A percentile compares a stretch with the other conserved stretches of the same genome.
phyloP scores from a whole-genome alignment of 2,113 vertebrate species.

The Pseudorasbora parva region DNA sequence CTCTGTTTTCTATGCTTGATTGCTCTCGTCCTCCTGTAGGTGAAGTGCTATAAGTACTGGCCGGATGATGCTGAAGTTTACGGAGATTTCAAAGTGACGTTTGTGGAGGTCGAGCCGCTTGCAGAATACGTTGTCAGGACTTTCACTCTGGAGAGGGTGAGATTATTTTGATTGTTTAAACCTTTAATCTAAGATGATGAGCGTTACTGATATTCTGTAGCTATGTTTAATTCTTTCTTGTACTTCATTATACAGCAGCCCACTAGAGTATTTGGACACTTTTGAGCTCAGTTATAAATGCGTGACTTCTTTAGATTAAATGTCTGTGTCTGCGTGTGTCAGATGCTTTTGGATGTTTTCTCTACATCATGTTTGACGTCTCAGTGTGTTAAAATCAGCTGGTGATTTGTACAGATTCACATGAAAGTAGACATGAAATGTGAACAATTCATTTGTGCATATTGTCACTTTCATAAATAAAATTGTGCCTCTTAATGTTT shows the following conservation, averaged over 20 bases:
- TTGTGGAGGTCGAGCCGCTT: conserved; percentile 94
- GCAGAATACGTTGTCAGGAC: conserved; percentile 97
- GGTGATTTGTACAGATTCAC: background rate
- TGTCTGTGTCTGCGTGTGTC: no score
- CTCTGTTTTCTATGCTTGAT: background rate
- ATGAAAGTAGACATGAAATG: no score
- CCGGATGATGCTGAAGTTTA: conserved; percentile 97
- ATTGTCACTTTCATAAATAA: no score
- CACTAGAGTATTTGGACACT: background rate
- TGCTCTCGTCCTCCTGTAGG: conserved; percentile 73
- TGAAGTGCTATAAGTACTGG: conserved; percentile 99
- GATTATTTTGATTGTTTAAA: conserved; percentile 48
- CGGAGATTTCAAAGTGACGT: conserved; percentile 97
- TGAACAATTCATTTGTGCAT: no score
- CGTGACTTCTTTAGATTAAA: background rate
- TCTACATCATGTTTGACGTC: no score
- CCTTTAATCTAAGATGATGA: background rate
- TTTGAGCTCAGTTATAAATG: background rate
- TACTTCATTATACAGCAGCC: background rate
- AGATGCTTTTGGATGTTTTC: no score
- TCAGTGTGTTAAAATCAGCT: background rate
- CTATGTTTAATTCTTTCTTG: background rate
- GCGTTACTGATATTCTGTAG: background rate
- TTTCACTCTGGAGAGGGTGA: conserved; percentile 96
- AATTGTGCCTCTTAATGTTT: no score